phyloP scores from a whole-genome alignment of 2,113 vertebrate genomes.

The Centropus unirufus region DNA sequence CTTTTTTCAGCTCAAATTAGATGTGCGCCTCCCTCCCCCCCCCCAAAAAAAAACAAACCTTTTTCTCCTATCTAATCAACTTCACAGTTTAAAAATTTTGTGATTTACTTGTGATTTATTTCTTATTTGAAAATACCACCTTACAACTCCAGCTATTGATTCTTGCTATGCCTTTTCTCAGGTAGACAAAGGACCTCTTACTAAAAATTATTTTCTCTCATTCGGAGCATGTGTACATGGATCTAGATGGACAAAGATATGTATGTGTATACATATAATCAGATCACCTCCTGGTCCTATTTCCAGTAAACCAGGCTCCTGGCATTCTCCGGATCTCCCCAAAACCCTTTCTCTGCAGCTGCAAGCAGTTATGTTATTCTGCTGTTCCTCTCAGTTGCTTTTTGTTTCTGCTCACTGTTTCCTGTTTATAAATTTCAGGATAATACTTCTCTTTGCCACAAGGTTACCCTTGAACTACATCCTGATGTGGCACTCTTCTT shows the following conservation, averaged over 20 bases:
- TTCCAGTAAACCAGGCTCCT: not conserved
- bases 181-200: not conserved
- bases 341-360: not conserved
- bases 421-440: conserved; percentile 19
- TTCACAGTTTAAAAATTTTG: not conserved
- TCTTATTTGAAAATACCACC: not conserved
- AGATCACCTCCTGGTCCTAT: not conserved
- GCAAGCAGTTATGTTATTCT: accelerated
- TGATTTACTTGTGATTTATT: not conserved
- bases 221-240: not conserved
- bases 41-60: not conserved
- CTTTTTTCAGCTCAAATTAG: not conserved
- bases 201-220: not conserved
- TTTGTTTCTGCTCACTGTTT: not conserved
- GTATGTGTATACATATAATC: not conserved
- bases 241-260: not conserved
- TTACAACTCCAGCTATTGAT: not conserved
- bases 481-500: not conserved
- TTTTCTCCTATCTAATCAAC: not conserved
- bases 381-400: not conserved
- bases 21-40: no score
- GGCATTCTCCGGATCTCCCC: not conserved
- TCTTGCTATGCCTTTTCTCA: not conserved
- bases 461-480: not conserved
- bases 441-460: not conserved